Percentiles rank a stretch among this genome's conserved stretches.
Evolutionary conservation across 2,797 vertebrate genomes (phyloP).

Genomic region (Falco rusticolus): DNA sequence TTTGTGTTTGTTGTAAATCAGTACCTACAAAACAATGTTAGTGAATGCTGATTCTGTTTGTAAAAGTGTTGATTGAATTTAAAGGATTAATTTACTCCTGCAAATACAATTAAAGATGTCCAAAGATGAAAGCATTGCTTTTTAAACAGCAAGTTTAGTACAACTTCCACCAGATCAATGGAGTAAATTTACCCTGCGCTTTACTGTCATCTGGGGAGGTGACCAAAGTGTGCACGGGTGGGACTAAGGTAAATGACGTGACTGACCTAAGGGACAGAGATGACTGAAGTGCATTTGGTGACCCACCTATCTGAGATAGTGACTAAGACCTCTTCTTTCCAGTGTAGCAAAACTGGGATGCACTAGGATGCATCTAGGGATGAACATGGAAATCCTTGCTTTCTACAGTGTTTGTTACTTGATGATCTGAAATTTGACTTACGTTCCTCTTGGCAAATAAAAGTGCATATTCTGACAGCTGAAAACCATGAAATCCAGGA

Average conservation of each 20-base stretch:
- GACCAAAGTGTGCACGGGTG: neutral
- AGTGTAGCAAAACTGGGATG: neutral
- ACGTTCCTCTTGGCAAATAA: neutral
- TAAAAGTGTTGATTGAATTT: neutral
- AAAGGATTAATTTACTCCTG: neutral
- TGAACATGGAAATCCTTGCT: neutral
- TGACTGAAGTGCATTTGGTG: neutral
- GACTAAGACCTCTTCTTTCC: neutral
- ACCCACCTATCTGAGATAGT: neutral
- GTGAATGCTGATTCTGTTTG: neutral
- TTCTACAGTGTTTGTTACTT: neutral
- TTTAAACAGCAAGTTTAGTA: neutral
- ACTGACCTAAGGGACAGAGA: neutral
- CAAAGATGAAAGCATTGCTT: neutral
- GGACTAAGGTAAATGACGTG: neutral
- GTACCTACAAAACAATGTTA: neutral
- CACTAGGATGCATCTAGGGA: neutral
- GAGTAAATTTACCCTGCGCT: neutral
- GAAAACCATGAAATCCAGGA: neutral
- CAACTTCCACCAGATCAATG: neutral
- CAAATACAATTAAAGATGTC: neutral
- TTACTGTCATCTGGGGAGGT: neutral
- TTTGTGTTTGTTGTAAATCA: neutral
- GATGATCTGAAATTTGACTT: neutral
- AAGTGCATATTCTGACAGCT: neutral